Evolutionary conservation across 2,797 vertebrate species (phyloP).

Genomic region (Sphenodon punctatus): DNA sequence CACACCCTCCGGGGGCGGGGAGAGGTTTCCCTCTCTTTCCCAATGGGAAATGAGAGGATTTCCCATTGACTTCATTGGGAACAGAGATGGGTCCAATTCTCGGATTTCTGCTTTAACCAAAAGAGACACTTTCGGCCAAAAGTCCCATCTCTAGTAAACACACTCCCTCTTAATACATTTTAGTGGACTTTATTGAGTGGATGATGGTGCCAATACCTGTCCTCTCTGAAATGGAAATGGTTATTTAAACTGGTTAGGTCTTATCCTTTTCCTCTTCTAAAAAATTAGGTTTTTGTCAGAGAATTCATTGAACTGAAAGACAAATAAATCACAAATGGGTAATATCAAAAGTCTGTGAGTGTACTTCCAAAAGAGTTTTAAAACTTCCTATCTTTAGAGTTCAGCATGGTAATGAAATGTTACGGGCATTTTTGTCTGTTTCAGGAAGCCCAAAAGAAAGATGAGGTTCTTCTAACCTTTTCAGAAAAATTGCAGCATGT

Average conservation of each 20-base stretch:
- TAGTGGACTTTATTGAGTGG: conserved; percentile 23
- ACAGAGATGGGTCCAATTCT: no score
- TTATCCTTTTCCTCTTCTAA: conserved; percentile 17
- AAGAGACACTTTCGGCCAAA: no score
- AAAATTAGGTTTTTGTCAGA: neutral
- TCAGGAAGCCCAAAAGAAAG: conserved; percentile 97
- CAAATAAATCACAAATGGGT: conserved; percentile 4
- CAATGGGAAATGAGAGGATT: no score
- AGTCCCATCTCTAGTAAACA: no score
- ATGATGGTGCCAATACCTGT: conserved; percentile 4
- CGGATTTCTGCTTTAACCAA: no score
- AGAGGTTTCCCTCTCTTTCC: no score
- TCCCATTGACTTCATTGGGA: no score
- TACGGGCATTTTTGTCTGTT: conserved; percentile 65
- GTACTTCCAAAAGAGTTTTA: conserved; percentile 4
- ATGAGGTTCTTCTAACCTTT: conserved; percentile 88
- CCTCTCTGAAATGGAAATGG: conserved; percentile 20
- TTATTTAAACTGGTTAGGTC: conserved; percentile 22
- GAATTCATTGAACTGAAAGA: neutral
- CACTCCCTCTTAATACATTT: neutral
- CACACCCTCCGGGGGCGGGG: no score
- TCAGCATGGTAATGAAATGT: conserved; percentile 34
- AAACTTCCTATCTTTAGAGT: neutral
- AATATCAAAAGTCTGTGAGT: conserved; percentile 29
- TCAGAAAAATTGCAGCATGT: conserved; percentile 90